Evolutionary conservation across 2,888 invertebrate species (phyloP).

Genomic region (Bimastos eiseni): DNA sequence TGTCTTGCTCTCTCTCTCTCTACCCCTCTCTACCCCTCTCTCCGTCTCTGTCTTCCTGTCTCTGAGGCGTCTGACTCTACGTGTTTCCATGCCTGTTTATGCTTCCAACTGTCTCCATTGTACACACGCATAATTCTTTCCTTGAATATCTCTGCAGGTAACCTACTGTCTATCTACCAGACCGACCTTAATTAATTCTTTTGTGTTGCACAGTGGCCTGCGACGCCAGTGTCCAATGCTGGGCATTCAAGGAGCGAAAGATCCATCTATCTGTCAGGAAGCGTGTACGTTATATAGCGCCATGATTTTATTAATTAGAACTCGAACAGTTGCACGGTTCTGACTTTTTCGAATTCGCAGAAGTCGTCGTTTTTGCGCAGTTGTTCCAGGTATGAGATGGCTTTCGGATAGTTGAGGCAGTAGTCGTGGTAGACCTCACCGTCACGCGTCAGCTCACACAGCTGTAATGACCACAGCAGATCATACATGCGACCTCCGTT

Average conservation of each 20-base stretch:
- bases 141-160: background rate
- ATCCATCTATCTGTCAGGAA: background rate
- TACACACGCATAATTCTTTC: background rate
- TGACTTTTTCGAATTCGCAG: conserved; percentile 69
- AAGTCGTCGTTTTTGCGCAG: conserved; percentile 68
- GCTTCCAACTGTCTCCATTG: background rate
- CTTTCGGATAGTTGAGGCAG: conserved; percentile 70
- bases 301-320: background rate
- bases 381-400: conserved; percentile 68
- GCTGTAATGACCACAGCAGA: conserved; percentile 48
- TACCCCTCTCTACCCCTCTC: background rate
- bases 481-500: background rate
- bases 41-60: background rate
- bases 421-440: conserved; percentile 69
- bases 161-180: too few species aligned
- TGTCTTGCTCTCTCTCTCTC: too few species aligned
- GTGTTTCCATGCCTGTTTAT: background rate
- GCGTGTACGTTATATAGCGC: background rate
- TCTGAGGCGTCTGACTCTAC: background rate
- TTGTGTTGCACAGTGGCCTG: too few species aligned
- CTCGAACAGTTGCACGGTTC: background rate
- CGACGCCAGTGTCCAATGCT: too few species aligned
- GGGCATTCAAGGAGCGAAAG: too few species aligned
- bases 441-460: conserved; percentile 58
- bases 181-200: too few species aligned